Evolutionary conservation across 2,113 vertebrate species (phyloP).

Genomic region (Potamarius usumacintae): DNA sequence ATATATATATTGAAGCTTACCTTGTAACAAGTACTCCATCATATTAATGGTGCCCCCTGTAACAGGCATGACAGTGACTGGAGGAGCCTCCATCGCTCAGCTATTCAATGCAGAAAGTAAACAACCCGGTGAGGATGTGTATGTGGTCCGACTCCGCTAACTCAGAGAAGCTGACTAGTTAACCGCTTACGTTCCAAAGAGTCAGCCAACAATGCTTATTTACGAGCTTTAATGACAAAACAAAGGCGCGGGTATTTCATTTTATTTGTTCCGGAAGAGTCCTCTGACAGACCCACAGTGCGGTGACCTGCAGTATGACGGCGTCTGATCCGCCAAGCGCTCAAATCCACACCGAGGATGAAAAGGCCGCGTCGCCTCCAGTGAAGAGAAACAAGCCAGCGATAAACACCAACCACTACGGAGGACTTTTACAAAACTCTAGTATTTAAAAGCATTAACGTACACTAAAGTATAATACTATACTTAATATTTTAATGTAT

Average conservation of each 20-base stretch:
- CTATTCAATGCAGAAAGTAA: background rate
- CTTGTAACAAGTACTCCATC: constrained; percentile 95
- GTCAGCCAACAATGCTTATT: background rate
- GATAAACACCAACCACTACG: background rate
- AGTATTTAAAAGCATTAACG: background rate
- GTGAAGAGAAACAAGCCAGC: background rate
- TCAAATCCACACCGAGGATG: background rate
- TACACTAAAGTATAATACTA: too few species aligned
- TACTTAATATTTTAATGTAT: too few species aligned
- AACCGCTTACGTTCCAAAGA: background rate
- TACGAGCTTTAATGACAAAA: too few species aligned
- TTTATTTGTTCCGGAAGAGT: background rate
- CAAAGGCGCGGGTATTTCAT: background rate
- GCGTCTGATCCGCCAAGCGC: background rate
- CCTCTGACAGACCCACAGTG: background rate
- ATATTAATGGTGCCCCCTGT: constrained; percentile 91
- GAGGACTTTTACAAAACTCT: background rate
- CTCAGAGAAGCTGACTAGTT: background rate
- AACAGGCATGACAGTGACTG: constrained; percentile 89
- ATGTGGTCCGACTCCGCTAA: background rate
- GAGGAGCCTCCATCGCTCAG: constrained; percentile 86
- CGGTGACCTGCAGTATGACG: background rate
- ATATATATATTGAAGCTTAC: constrained; percentile 70
- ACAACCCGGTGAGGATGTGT: background rate
- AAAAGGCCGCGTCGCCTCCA: background rate